Evolutionary conservation across 2,113 vertebrate species (phyloP), one percentile per base, ranked within the genome.

Genomic region (Coracopsis vasa): DNA sequence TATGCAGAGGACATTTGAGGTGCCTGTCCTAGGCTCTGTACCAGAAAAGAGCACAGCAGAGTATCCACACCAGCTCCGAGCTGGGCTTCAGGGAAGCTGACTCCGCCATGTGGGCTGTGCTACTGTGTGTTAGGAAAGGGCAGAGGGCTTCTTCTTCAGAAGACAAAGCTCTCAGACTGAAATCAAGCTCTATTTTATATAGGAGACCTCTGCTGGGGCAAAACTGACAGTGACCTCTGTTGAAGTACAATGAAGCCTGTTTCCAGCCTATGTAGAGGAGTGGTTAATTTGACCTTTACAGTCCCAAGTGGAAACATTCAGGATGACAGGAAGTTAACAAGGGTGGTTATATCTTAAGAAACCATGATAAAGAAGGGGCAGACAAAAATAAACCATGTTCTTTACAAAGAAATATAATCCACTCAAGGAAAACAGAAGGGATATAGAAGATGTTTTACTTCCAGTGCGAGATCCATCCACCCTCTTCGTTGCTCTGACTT

Each of bases 401-500:
- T 74, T 95, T 64, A 47, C 9, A 37, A 83, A 83, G 45, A 86
- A 83, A 67, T 77, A 33, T 8, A 44, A 71, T 65, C 48, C 28
- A 19, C 65, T 81, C 11, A 28, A 71, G 31, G 11, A 31, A 83
- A 90, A 80, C 10, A 44, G 47, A 77, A 58, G 21, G 28, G 25
- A 47, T 25, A 58, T 71, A 84, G 54, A 70, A 48, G 39, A 69
- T 41, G 13, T 53, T 91, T 91, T 47, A 61, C 41, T 72, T 96
- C 17, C 56, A 92, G 28, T 61, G 16, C 33, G 73, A 85, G 44
- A 77, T 81, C 24, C 44, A 81, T 86, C 39, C 77, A 72, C 19
- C 31, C 13, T 64, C 28, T 86, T 71, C 54, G 54, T 79, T 84
- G n/a, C 31, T 88, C 69, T 85, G 80, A 61, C 31, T 94, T 86